These are phyloP conservation scores for Globia sparganii DNA, from an alignment of 2,888 invertebrate genomes.

Conservation along the genomic window DNA sequence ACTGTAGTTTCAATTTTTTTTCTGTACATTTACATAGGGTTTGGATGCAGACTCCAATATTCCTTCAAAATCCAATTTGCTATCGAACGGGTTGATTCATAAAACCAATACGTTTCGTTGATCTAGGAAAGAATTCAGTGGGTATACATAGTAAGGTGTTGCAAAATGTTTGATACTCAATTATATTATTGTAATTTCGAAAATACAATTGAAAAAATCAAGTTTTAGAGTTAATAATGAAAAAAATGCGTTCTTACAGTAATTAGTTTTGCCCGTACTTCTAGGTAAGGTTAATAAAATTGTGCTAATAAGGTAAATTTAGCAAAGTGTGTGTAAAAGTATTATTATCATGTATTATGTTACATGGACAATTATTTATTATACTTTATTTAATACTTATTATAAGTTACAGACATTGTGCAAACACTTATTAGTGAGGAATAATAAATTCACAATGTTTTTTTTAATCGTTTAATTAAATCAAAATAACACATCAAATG, in stretches of 20 bases:
- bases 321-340: background rate
- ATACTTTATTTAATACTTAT: background rate
- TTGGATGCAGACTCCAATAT: conserved; percentile 61
- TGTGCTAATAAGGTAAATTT: background rate
- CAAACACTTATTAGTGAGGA: background rate
- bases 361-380: background rate
- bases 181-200: background rate
- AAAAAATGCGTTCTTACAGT: background rate
- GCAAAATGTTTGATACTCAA: conserved; percentile 1
- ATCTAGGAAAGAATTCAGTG: conserved; percentile 39
- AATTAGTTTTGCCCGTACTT: background rate
- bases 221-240: background rate
- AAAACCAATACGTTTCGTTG: conserved; percentile 54
- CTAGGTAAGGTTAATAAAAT: background rate
- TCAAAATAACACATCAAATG: conserved; percentile 25
- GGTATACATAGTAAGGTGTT: conserved; percentile 1
- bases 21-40: conserved; percentile 57
- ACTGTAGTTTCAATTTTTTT: conserved; percentile 53
- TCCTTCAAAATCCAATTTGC: conserved; percentile 65
- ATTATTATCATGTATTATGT: background rate
- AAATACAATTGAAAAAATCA: background rate
- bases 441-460: too few relatives aligned
- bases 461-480: background rate
- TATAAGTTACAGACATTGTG: background rate
- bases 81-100: conserved; percentile 57